Percentiles rank a stretch among this genome's conserved stretches.
phyloP scores from a whole-genome alignment of 2,797 vertebrate species.

The Bufotes viridis region DNA sequence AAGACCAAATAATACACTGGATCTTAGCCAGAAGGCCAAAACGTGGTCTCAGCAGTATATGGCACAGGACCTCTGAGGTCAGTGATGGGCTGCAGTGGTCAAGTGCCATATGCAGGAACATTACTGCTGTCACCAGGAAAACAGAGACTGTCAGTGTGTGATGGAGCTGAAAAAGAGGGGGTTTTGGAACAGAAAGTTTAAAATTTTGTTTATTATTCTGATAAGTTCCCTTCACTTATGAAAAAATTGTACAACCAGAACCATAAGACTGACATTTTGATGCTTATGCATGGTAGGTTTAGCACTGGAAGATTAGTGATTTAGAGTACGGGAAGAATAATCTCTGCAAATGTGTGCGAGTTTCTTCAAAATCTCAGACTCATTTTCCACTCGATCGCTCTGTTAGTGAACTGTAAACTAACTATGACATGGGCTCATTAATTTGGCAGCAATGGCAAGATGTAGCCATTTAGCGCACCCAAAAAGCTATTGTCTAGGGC shows the following conservation, averaged over 20 bases:
- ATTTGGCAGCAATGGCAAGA: constrained; percentile 91
- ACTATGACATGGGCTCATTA: constrained; percentile 99
- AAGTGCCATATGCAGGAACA: no score
- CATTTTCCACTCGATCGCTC: constrained; percentile 92
- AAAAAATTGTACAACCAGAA: not conserved
- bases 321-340: constrained; percentile 70
- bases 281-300: not conserved
- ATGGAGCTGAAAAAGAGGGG: no score
- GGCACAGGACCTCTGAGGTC: no score
- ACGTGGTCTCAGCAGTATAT: not conserved
- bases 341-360: constrained; percentile 85
- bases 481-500: constrained; percentile 91
- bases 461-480: constrained; percentile 91
- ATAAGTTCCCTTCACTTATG: not conserved
- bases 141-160: no score
- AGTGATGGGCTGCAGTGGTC: no score
- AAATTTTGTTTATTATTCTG: no score
- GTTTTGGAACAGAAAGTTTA: no score
- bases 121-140: no score
- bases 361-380: constrained; percentile 82
- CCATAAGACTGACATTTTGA: constrained; percentile 30
- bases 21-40: not conserved
- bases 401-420: constrained; percentile 91
- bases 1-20: not conserved
- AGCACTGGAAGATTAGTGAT: constrained; percentile 67